phyloP scores from a whole-genome alignment of 2,888 invertebrate species.

The Xanthorhoe spadicearia region DNA sequence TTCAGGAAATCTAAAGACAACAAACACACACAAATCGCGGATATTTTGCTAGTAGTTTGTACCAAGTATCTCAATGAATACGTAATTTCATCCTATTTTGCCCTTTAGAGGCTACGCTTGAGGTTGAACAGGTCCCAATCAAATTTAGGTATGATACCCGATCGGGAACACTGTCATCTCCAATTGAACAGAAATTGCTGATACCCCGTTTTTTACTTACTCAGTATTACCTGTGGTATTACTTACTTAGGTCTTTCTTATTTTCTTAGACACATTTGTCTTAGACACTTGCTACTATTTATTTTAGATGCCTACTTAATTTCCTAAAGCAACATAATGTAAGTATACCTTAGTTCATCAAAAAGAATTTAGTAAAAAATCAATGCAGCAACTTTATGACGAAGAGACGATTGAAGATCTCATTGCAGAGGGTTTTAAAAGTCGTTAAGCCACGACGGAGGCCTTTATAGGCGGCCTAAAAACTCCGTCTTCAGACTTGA shows the following conservation, averaged over 20 bases:
- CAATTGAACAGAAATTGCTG: background rate
- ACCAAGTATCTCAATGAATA: background rate
- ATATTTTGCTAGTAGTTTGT: background rate
- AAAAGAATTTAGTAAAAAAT: no score
- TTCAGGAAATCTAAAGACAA: background rate
- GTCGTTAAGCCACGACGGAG: no score
- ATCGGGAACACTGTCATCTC: background rate
- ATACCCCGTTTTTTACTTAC: no score
- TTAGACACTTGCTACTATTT: no score
- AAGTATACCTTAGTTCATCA: no score
- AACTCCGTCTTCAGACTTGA: no score
- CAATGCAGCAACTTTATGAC: no score
- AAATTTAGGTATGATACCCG: background rate
- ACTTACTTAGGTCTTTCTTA: background rate
- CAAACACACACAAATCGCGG: background rate
- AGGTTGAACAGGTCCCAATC: background rate
- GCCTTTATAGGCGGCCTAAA: no score
- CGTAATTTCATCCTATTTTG: background rate
- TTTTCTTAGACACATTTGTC: background rate
- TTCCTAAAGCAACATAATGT: no score
- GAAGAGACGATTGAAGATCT: no score
- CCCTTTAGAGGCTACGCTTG: background rate
- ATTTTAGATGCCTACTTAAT: no score
- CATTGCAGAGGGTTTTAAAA: no score
- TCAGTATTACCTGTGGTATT: background rate